phyloP scores from a whole-genome alignment of 2,113 vertebrate genomes.

The Tilapia sparmanii region DNA sequence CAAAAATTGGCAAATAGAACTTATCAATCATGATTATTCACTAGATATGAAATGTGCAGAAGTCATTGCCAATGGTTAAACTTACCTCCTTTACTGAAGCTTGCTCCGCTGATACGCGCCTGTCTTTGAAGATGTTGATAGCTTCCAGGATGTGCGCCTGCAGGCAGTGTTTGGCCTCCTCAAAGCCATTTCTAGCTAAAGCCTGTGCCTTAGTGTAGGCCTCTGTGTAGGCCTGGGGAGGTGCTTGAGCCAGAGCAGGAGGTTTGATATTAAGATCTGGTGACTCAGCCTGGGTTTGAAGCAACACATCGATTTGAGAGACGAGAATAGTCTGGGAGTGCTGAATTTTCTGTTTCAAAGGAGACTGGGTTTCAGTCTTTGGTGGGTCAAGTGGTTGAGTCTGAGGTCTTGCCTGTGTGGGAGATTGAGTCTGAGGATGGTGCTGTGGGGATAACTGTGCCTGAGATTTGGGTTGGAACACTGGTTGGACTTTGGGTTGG shows the following conservation, averaged over 20 bases:
- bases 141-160: slow-evolving; percentile 71
- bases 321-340: not conserved
- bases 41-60: not conserved
- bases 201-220: slow-evolving; percentile 68
- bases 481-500: not conserved
- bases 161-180: slow-evolving; percentile 72
- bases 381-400: not conserved
- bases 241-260: slow-evolving; percentile 48
- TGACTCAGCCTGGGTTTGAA: slow-evolving; percentile 29
- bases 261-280: slow-evolving; percentile 39
- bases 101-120: slow-evolving; percentile 39
- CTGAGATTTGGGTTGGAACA: not conserved
- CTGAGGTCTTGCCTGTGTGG: not conserved
- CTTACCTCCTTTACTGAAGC: slow-evolving; percentile 57
- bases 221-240: slow-evolving; percentile 67
- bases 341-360: slow-evolving; percentile 1
- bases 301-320: slow-evolving; percentile 1
- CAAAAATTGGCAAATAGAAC: not conserved
- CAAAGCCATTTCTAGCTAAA: slow-evolving; percentile 68
- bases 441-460: not conserved
- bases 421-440: not conserved
- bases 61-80: not conserved
- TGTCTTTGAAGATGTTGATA: slow-evolving; percentile 61
- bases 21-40: not conserved
- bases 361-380: not conserved